Percentiles rank a stretch among this genome's conserved stretches.
Conservation (phyloP, 2,888 invertebrate species). For the Caradrina kadenii region DNA sequence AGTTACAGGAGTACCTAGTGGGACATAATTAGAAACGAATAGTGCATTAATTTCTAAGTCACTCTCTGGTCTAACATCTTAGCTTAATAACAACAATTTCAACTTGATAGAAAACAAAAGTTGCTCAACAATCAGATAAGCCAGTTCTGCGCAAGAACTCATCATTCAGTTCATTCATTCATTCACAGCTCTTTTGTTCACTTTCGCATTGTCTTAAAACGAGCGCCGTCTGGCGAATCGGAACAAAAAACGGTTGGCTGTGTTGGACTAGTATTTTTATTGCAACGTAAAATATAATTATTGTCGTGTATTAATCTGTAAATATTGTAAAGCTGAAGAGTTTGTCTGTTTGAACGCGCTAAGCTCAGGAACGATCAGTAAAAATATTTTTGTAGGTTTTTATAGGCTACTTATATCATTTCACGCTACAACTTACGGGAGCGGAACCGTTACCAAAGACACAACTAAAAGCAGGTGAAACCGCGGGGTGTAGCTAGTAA, state of each 20-base stretch:
- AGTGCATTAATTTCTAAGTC: not conserved
- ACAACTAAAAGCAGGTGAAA: too few relatives aligned
- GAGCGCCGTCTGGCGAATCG: slow-evolving; percentile 34
- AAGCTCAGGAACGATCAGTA: too few relatives aligned
- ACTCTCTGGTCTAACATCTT: not conserved
- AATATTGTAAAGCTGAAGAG: too few relatives aligned
- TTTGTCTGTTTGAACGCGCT: too few relatives aligned
- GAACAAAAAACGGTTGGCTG: slow-evolving; percentile 37
- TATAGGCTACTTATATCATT: too few relatives aligned
- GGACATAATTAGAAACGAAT: too few relatives aligned
- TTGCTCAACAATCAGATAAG: slow-evolving; percentile 42
- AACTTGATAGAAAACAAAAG: slow-evolving; percentile 25
- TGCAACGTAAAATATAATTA: not conserved
- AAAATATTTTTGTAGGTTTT: too few relatives aligned
- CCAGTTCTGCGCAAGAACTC: slow-evolving; percentile 40
- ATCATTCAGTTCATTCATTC: slow-evolving; percentile 53
- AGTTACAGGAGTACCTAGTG: too few relatives aligned
- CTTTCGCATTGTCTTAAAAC: slow-evolving; percentile 43
- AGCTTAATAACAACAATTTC: not conserved
- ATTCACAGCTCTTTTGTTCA: slow-evolving; percentile 44
- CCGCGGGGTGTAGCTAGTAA: too few relatives aligned
- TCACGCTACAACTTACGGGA: too few relatives aligned
- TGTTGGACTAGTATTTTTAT: slow-evolving; percentile 21
- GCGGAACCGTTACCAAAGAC: too few relatives aligned
- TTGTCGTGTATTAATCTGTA: not conserved